Conservation (phyloP, 2,888 invertebrate genomes). For the Epirrita christyi region DNA sequence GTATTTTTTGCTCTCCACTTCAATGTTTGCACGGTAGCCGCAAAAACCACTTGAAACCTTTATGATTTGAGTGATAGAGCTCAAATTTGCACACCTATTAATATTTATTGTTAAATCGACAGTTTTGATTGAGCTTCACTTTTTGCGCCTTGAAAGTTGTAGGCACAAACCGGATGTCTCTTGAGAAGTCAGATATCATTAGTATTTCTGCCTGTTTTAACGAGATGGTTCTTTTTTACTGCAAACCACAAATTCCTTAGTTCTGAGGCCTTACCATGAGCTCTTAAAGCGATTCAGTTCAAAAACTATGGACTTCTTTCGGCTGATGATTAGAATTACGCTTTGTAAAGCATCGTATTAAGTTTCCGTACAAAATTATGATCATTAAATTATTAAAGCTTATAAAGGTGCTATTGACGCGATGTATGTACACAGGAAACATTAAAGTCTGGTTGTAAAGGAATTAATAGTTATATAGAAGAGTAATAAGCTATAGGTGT, state of each 20-base stretch:
- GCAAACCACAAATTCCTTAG: conserved; percentile 7
- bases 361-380: no score
- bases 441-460: no score
- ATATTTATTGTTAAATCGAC: conserved; percentile 38
- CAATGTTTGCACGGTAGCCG: conserved; percentile 34
- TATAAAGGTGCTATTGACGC: no score
- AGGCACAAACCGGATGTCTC: conserved; percentile 38
- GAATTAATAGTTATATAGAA: no score
- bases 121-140: conserved; percentile 39
- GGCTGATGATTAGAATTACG: no score
- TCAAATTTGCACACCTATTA: conserved; percentile 30
- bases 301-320: no score
- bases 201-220: conserved; percentile 24
- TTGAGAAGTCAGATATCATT: conserved; percentile 25
- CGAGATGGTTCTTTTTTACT: conserved; percentile 18
- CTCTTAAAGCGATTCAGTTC: no score
- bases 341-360: no score
- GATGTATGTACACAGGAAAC: no score
- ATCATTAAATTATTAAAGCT: no score
- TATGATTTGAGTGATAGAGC: conserved; percentile 33
- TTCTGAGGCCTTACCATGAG: no score
- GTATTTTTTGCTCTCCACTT: conserved; percentile 36
- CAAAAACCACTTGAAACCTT: conserved; percentile 18
- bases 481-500: no score
- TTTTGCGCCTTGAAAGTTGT: conserved; percentile 52